Conservation (phyloP, 2,888 invertebrate genomes). For the Arenicola marina region DNA sequence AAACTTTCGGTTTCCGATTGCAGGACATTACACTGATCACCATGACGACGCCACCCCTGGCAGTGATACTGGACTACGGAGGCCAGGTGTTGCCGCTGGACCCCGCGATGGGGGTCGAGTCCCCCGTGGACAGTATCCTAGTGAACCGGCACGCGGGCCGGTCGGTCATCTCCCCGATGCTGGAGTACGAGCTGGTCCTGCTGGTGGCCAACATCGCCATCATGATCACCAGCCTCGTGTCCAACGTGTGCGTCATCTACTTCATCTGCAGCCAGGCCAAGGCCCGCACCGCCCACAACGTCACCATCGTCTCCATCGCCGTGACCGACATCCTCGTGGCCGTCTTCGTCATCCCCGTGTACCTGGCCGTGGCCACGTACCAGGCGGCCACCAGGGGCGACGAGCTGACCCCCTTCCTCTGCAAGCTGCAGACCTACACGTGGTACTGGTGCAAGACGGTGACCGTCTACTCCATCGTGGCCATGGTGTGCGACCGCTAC, state of each 20-base stretch:
- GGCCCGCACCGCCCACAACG: conserved; percentile 19
- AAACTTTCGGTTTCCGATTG: too few relatives aligned
- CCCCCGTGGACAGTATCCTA: too few relatives aligned
- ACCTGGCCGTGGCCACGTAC: conserved; percentile 7
- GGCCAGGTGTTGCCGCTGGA: too few relatives aligned
- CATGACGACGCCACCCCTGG: too few relatives aligned
- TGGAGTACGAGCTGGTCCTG: neutral
- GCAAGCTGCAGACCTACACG: conserved; percentile 23
- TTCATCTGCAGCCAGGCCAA: conserved; percentile 22
- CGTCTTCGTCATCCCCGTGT: conserved; percentile 13
- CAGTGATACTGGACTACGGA: too few relatives aligned
- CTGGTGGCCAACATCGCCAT: conserved; percentile 8
- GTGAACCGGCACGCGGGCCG: too few relatives aligned
- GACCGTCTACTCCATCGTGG: conserved; percentile 24
- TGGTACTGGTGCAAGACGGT: conserved; percentile 27
- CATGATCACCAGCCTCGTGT: conserved; percentile 6
- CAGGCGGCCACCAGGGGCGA: neutral
- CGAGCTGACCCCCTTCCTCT: conserved; percentile 14
- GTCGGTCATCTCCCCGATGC: too few relatives aligned
- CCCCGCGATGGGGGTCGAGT: too few relatives aligned
- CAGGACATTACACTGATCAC: too few relatives aligned
- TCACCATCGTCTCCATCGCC: conserved; percentile 26
- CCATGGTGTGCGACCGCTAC: conserved; percentile 24
- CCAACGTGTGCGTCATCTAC: conserved; percentile 17
- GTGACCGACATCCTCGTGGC: conserved; percentile 13